Conservation (phyloP, 2,888 invertebrate genomes). For the Volucella inflata region DNA sequence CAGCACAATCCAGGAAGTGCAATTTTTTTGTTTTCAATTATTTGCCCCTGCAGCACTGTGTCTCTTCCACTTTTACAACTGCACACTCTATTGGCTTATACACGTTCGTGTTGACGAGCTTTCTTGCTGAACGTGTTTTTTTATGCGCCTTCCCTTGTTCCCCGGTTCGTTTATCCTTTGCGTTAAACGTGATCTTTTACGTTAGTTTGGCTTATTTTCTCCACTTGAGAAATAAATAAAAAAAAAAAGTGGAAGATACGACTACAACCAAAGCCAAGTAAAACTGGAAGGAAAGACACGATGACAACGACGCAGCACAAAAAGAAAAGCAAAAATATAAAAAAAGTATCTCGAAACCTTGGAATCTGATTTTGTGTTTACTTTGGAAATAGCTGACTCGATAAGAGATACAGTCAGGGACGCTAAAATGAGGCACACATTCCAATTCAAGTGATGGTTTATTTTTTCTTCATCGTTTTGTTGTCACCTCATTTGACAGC, state of each 20-base stretch:
- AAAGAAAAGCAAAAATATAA: conserved; percentile 1
- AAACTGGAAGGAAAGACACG: background rate
- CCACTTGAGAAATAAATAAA: background rate
- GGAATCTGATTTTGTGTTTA: conserved; percentile 67
- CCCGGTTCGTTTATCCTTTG: conserved; percentile 9
- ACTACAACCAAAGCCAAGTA: background rate
- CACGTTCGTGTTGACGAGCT: conserved; percentile 1
- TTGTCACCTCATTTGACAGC: background rate
- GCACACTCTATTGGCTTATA: conserved; percentile 27
- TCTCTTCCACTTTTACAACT: background rate
- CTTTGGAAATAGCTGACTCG: conserved; percentile 68
- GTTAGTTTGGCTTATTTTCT: conserved; percentile 45
- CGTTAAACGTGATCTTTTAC: conserved; percentile 60
- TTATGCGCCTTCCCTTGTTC: background rate
- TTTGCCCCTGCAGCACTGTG: background rate
- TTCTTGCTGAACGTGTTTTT: conserved; percentile 9
- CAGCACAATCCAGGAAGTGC: conserved; percentile 52
- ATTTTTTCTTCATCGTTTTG: background rate
- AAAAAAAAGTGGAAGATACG: background rate
- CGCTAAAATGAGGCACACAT: conserved; percentile 58
- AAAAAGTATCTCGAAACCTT: conserved; percentile 38
- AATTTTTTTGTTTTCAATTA: conserved; percentile 11
- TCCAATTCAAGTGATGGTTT: conserved; percentile 55
- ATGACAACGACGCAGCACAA: background rate
- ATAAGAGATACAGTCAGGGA: conserved; percentile 13